These are phyloP conservation scores for Microtus oregoni DNA, from an alignment of 2,113 vertebrate species.

Conservation along the genomic window DNA sequence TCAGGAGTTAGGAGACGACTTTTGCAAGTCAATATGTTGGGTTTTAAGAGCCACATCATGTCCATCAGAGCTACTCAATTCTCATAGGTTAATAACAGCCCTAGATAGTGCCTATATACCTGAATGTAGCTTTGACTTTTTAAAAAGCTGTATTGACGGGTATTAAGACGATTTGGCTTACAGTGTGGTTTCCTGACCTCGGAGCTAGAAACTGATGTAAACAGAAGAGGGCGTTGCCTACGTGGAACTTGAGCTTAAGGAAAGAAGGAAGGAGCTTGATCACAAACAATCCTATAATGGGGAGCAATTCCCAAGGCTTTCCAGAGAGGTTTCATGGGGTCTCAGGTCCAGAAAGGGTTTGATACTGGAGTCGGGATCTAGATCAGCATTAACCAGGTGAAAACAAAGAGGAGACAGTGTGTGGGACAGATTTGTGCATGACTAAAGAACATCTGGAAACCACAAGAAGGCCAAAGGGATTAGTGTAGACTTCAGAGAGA, in stretches of 20 bases:
- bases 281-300: not conserved
- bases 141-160: not conserved
- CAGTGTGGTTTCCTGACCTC: not conserved
- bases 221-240: not conserved
- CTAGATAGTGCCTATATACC: no score
- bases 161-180: not conserved
- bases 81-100: not conserved
- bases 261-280: not conserved
- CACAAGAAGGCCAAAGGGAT: not conserved
- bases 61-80: not conserved
- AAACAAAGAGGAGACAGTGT: not conserved
- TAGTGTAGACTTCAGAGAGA: accelerated
- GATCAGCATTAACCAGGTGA: not conserved
- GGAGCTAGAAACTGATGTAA: not conserved
- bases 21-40: constrained; percentile 2
- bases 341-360: not conserved
- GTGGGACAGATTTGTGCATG: not conserved
- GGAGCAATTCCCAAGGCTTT: not conserved
- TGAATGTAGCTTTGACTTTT: not conserved
- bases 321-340: not conserved
- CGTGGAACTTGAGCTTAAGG: not conserved
- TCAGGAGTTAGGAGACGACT: not conserved
- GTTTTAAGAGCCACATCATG: not conserved
- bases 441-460: not conserved
- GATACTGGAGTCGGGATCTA: not conserved